phyloP scores from a whole-genome alignment of 2,888 invertebrate genomes.

The Bellardia bayeri region DNA sequence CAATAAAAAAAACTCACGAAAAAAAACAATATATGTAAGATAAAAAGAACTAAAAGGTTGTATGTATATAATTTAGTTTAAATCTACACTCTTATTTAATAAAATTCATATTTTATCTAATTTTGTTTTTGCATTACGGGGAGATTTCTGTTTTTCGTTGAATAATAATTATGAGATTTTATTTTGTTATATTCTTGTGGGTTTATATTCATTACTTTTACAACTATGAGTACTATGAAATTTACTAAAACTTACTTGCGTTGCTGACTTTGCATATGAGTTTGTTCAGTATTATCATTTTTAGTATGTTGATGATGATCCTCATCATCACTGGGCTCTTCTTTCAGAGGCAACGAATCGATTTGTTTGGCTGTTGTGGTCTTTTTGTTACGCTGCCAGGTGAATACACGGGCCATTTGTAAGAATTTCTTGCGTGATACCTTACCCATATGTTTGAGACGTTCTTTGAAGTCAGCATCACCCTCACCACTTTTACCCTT shows the following conservation, averaged over 20 bases:
- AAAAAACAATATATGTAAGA: background rate
- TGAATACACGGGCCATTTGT: conserved; percentile 91
- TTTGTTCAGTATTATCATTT: conserved; percentile 38
- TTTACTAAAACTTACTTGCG: conserved; percentile 68
- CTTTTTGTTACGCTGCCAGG: conserved; percentile 87
- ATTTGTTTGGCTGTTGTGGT: conserved; percentile 84
- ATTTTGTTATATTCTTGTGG: background rate
- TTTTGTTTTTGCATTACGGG: background rate
- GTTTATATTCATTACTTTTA: background rate
- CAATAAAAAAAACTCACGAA: background rate
- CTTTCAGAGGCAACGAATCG: conserved; percentile 86
- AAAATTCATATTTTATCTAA: conserved; percentile 10
- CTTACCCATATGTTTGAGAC: conserved; percentile 93
- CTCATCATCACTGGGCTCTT: conserved; percentile 88
- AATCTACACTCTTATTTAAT: conserved; percentile 12
- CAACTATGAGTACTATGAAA: conserved; percentile 20
- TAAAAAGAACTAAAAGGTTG: background rate
- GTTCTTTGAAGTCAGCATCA: conserved; percentile 89
- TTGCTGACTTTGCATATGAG: conserved; percentile 60
- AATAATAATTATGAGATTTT: conserved; percentile 51
- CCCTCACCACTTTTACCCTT: conserved; percentile 86
- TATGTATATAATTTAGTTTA: background rate
- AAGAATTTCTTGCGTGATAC: conserved; percentile 92
- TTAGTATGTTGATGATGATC: conserved; percentile 82
- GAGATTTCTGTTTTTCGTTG: conserved; percentile 48